These are phyloP conservation scores for Sarcophaga rosellei DNA, from an alignment of 2,888 invertebrate species.

Conservation along the genomic window DNA sequence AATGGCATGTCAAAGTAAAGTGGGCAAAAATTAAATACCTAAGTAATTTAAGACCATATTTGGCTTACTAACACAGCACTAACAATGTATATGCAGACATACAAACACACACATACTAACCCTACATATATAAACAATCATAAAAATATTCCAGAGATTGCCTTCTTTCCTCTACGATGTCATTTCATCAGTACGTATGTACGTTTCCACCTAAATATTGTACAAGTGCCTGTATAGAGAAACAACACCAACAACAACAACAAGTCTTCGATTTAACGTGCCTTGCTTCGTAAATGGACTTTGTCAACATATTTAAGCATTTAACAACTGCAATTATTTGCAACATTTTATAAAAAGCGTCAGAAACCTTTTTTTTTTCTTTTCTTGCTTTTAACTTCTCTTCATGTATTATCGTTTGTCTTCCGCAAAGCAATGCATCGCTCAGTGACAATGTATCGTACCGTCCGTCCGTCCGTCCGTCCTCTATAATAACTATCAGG, in stretches of 20 bases:
- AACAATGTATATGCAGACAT: neutral
- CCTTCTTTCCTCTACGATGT: too few species aligned
- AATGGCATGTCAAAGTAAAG: constrained; percentile 67
- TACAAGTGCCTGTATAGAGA: too few species aligned
- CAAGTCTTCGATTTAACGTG: too few species aligned
- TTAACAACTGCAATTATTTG: constrained; percentile 64
- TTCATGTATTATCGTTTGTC: too few species aligned
- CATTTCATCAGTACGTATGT: too few species aligned
- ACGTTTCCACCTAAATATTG: too few species aligned
- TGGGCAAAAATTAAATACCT: constrained; percentile 62
- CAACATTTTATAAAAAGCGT: constrained; percentile 63
- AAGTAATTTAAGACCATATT: constrained; percentile 64
- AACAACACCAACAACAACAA: too few species aligned
- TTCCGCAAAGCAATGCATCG: too few species aligned
- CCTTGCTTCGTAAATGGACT: constrained; percentile 48
- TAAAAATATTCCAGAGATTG: too few species aligned
- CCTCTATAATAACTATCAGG: constrained; percentile 15
- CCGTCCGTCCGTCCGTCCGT: constrained; percentile 11
- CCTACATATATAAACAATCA: too few species aligned
- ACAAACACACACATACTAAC: neutral
- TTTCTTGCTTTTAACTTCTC: too few species aligned
- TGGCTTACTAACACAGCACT: constrained; percentile 44
- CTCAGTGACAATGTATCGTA: neutral
- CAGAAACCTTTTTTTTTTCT: constrained; percentile 10
- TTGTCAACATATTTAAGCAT: constrained; percentile 57